These are phyloP conservation scores for Notoglanidium macrostoma DNA, from an alignment of 2,797 vertebrate species.

Conservation along the genomic window DNA sequence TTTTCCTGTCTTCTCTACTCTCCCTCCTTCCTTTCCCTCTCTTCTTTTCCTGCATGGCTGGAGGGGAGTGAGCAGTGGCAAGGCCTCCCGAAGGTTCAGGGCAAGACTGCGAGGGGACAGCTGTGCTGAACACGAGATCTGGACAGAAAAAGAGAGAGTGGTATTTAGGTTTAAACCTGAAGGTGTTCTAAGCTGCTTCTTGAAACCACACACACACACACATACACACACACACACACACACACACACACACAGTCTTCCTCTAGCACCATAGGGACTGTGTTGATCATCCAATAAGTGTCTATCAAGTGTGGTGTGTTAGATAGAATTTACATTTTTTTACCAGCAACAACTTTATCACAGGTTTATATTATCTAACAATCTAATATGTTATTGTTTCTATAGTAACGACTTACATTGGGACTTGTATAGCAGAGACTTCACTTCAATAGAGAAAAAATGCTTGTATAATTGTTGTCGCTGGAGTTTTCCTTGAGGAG, in stretches of 20 bases:
- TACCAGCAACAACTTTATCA: neutral
- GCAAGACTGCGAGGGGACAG: conserved; percentile 72
- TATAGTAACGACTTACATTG: neutral
- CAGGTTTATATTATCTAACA: no score
- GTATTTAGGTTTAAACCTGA: conserved; percentile 25
- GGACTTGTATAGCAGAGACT: neutral
- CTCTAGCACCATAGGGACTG: conserved; percentile 18
- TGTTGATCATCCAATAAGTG: conserved; percentile 33
- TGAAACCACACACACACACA: conserved; percentile 6
- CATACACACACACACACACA: conserved; percentile 3
- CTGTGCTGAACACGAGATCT: conserved; percentile 48
- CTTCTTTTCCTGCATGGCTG: conserved; percentile 53
- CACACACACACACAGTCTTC: conserved; percentile 6
- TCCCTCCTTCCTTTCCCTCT: conserved; percentile 63
- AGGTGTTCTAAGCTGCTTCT: conserved; percentile 15
- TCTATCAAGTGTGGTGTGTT: conserved; percentile 15
- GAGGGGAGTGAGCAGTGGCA: conserved; percentile 59
- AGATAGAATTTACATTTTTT: neutral
- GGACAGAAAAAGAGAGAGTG: conserved; percentile 46
- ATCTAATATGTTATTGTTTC: neutral
- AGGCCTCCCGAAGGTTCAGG: conserved; percentile 73
- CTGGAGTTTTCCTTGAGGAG: neutral
- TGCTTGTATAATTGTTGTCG: neutral
- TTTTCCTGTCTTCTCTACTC: conserved; percentile 50
- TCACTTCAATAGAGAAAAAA: neutral